These are phyloP conservation scores for Diogma glabrata DNA, from an alignment of 2,888 invertebrate species.

Conservation along the genomic window DNA sequence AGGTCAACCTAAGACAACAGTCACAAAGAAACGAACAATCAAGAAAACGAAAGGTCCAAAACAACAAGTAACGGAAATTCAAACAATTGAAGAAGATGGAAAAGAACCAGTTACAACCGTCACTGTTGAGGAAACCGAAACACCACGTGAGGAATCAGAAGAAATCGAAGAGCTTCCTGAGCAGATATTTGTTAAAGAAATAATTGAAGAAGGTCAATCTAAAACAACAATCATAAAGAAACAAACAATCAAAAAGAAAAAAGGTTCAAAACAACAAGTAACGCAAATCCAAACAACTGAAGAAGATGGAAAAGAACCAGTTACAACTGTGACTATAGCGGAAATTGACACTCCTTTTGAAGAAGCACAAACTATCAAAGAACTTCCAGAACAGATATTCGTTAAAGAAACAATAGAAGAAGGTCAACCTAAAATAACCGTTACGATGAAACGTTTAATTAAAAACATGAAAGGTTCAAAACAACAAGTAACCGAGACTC, in stretches of 20 bases:
- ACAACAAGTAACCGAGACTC: constrained; percentile 30
- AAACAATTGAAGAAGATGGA: constrained; percentile 32
- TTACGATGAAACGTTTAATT: constrained; percentile 15
- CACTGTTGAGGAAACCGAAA: constrained; percentile 25
- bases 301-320: constrained; percentile 36
- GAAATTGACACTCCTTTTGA: constrained; percentile 24
- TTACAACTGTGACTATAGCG: constrained; percentile 27
- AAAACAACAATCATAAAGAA: constrained; percentile 35
- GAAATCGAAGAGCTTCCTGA: constrained; percentile 21
- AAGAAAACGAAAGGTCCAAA: constrained; percentile 30
- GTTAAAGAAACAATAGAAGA: constrained; percentile 37
- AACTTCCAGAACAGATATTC: constrained; percentile 30
- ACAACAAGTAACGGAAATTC: constrained; percentile 33
- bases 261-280: constrained; percentile 33
- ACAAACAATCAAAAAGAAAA: constrained; percentile 38
- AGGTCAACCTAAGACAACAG: constrained; percentile 24
- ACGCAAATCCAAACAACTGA: constrained; percentile 34
- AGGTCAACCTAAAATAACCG: constrained; percentile 21
- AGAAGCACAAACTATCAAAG: constrained; percentile 26
- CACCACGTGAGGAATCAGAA: constrained; percentile 21
- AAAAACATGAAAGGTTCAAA: constrained; percentile 31
- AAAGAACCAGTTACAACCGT: constrained; percentile 30
- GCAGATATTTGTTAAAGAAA: constrained; percentile 28
- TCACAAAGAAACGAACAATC: constrained; percentile 27
- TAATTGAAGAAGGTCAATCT: constrained; percentile 34